Evolutionary conservation across 2,888 invertebrate genomes (phyloP).

Genomic region (Platycheirus albimanus): DNA sequence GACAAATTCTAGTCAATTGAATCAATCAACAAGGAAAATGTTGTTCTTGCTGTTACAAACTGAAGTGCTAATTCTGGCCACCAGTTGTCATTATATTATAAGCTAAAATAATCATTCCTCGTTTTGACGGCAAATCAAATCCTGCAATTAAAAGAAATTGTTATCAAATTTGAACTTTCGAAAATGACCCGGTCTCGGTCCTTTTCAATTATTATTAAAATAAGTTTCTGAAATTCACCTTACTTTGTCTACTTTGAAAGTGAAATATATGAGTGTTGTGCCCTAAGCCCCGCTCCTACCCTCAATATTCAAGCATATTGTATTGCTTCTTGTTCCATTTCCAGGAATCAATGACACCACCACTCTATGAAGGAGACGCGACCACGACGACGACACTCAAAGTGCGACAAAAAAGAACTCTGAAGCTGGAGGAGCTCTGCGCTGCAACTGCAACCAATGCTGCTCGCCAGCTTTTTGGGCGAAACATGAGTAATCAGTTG

Average conservation of each 20-base stretch:
- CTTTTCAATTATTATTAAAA: no score
- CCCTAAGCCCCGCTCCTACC: background rate
- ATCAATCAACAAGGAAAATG: no score
- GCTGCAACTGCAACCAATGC: background rate
- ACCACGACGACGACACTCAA: conserved; percentile 33
- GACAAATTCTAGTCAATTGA: no score
- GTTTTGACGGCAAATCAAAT: no score
- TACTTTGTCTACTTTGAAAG: conserved; percentile 49
- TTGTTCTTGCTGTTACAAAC: no score
- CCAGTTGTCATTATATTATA: no score
- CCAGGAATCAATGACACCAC: conserved; percentile 69
- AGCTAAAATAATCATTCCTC: no score
- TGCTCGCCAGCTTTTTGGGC: conserved; percentile 37
- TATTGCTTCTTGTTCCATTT: conserved; percentile 33
- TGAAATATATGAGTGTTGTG: conserved; percentile 63
- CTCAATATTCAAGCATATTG: conserved; percentile 14
- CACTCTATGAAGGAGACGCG: conserved; percentile 26
- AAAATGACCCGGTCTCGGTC: no score
- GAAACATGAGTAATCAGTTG: conserved; percentile 73
- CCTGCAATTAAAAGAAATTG: no score
- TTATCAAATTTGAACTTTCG: no score
- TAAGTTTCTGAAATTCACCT: conserved; percentile 6
- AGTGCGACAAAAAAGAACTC: conserved; percentile 61
- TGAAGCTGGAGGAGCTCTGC: background rate
- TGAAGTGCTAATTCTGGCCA: no score